These are phyloP conservation scores for Cepphus grylle DNA, from an alignment of 2,113 vertebrate species.

Conservation along the genomic window DNA sequence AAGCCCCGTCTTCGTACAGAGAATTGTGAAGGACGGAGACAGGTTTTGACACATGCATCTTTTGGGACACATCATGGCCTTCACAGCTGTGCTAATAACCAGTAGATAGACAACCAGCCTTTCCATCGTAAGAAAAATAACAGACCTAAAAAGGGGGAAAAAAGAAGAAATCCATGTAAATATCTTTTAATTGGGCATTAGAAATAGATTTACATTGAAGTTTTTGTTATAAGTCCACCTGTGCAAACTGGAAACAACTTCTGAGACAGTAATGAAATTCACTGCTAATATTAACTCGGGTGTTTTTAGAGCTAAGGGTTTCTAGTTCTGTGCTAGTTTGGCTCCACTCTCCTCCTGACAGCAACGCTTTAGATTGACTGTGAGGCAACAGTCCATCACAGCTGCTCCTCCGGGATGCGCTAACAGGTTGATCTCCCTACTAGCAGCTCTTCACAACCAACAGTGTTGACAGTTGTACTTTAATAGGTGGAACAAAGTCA, in stretches of 20 bases:
- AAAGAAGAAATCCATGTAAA: not conserved
- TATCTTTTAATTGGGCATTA: not conserved
- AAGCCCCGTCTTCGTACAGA: conserved; percentile 91
- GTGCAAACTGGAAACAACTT: not conserved
- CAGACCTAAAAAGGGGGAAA: not conserved
- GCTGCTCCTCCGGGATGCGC: not conserved
- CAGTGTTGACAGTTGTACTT: not conserved
- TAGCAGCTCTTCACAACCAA: not conserved
- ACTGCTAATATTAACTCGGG: too few relatives aligned
- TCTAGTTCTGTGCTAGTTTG: not conserved
- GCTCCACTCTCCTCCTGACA: not conserved
- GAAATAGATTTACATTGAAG: not conserved
- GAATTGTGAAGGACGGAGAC: conserved; percentile 88
- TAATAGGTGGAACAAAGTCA: not conserved
- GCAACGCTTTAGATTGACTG: rapidly evolving
- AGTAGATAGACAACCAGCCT: conserved; percentile 78
- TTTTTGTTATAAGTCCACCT: not conserved
- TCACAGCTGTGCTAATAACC: conserved; percentile 73
- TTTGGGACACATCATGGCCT: conserved; percentile 86
- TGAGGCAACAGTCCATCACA: not conserved
- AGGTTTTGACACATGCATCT: conserved; percentile 93
- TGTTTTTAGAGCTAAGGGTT: not conserved
- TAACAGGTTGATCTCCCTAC: not conserved
- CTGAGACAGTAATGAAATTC: not conserved
- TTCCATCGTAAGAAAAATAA: conserved; percentile 77